Percentiles rank a stretch among this genome's conserved stretches.
These are phyloP conservation scores for Julus scanicus DNA, from an alignment of 2,888 invertebrate species.

Conservation along the genomic window DNA sequence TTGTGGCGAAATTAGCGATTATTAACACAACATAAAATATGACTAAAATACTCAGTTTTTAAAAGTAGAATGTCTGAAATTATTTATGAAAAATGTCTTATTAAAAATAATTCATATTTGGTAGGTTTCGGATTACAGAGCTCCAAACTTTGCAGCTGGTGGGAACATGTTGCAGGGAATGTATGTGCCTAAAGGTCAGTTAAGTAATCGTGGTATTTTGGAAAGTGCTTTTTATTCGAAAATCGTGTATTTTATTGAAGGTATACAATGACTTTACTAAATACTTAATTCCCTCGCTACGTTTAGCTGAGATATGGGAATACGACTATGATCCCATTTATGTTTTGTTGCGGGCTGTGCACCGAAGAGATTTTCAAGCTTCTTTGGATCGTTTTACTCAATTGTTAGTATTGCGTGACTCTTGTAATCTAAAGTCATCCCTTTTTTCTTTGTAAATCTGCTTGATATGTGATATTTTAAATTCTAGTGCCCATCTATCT, in stretches of 20 bases:
- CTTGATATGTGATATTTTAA: constrained; percentile 49
- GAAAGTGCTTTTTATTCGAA: not conserved
- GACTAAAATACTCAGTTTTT: no score
- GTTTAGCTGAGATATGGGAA: constrained; percentile 83
- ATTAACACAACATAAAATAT: no score
- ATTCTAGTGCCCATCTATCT: constrained; percentile 71
- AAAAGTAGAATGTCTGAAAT: no score
- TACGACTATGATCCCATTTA: constrained; percentile 93
- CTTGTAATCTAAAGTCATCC: not conserved
- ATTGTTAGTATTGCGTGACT: constrained; percentile 73
- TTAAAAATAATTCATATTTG: not conserved
- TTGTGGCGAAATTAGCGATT: no score
- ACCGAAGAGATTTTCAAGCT: constrained; percentile 90
- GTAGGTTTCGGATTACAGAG: constrained; percentile 84
- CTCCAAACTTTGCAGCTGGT: constrained; percentile 87
- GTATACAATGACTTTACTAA: not conserved
- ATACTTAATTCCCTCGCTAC: not conserved
- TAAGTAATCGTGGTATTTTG: not conserved
- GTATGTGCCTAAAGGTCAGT: constrained; percentile 78
- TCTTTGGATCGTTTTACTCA: constrained; percentile 93
- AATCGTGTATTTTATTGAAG: not conserved
- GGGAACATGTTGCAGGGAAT: constrained; percentile 79
- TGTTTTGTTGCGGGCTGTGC: constrained; percentile 88
- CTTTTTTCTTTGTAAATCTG: constrained; percentile 1
- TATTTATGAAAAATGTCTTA: not conserved